Evolutionary conservation across 1,140 invertebrate species (phyloP), one percentile per base, ranked within the genome.

Genomic region (Heliothis subflexa): DNA sequence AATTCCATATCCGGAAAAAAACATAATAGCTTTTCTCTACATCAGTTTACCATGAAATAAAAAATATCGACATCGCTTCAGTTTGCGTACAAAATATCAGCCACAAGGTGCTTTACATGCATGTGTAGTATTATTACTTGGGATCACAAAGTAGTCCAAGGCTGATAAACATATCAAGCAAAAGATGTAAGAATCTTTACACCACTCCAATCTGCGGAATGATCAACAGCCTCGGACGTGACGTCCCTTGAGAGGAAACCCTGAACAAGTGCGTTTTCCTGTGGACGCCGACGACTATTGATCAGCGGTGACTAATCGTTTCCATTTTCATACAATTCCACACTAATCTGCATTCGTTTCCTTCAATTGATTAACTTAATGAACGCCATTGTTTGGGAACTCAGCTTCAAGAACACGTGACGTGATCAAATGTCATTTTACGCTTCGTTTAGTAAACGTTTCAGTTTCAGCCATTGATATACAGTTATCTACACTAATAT

Each of bases 221-320:
- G 85, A 78, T 74, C 87, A 86, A 82, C 64, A 89, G 78, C 89
- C 89, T 91, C 88, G 86, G 66, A 89, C 86, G 85, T 92, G 90
- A 88, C 14, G 85, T 54, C 81, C 88, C 87, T 91, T 88, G 86
- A 89, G 82, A 79, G 59, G 74, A 86, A 85, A 88, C 89, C 83
- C 82, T 83, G 85, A 82, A 28, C 40, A 3, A 59, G 28, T 52
- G 49, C 55, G 61, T 50, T 76, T 76, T 76, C 45, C 73, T 52
- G 59, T 40, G 49, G 28, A 14, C 9, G 33, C 7, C 52, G 13
- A 70, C 50, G 18, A 18, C 61, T 59, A 74, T 64, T 40, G 52
- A 76, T 76, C 49, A 49, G 52, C 18, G 45, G 55, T 71, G 68
- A 74, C 33, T 21, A 64, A 76, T 76, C 54, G 18, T 40, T 33